These are phyloP conservation scores for Amphipoea oculea DNA, from an alignment of 2,888 invertebrate species.

Conservation along the genomic window DNA sequence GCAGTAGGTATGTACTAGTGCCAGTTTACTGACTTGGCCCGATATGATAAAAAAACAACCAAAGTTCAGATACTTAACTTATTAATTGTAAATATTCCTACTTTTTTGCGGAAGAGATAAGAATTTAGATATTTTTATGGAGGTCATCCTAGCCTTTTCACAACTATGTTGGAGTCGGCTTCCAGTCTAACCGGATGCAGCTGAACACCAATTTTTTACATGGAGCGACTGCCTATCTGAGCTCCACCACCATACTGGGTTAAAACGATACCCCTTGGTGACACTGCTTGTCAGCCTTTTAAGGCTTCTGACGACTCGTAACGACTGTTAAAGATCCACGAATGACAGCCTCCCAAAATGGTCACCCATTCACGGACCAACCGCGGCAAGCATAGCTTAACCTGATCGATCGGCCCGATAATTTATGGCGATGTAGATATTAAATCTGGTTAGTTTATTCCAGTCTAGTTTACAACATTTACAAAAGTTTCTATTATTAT, in stretches of 20 bases:
- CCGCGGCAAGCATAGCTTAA: neutral
- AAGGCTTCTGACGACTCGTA: neutral
- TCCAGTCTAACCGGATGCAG: neutral
- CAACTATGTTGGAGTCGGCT: neutral
- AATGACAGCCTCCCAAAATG: neutral
- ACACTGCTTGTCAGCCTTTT: no score
- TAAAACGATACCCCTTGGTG: no score
- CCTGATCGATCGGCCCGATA: neutral
- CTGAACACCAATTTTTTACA: neutral
- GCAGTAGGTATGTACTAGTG: neutral
- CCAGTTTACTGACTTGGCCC: conserved; percentile 7
- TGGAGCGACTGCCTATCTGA: no score
- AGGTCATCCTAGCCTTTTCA: neutral
- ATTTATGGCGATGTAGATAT: neutral
- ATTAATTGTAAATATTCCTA: neutral
- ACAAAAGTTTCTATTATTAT: neutral
- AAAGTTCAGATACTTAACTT: neutral
- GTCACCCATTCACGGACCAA: neutral
- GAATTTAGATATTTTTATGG: neutral
- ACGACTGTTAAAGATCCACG: neutral
- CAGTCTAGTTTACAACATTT: neutral
- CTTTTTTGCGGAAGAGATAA: neutral
- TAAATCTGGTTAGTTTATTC: neutral
- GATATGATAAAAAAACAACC: conserved; percentile 9
- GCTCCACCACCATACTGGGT: no score